Conservation (phyloP, 2,888 invertebrate species). For the Perizoma flavofasciatum region DNA sequence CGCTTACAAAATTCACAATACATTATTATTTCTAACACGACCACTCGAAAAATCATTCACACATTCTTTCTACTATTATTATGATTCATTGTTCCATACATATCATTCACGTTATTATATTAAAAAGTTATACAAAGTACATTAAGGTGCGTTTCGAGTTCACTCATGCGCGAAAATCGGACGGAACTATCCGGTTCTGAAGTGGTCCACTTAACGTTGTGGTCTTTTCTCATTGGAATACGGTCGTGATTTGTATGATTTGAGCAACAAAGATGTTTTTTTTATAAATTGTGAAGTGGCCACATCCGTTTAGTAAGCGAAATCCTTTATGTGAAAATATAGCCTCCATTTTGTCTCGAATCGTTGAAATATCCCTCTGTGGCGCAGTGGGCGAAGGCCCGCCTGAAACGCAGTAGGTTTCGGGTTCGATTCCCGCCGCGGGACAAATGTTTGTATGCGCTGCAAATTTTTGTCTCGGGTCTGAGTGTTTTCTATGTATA, state of each 20-base stretch:
- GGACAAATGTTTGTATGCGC: too few species aligned
- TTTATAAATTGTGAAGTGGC: constrained; percentile 50
- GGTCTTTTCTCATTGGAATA: constrained; percentile 28
- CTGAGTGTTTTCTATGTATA: too few species aligned
- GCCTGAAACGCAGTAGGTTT: too few species aligned
- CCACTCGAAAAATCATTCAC: constrained; percentile 42
- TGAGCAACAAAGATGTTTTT: constrained; percentile 38
- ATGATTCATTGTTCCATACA: constrained; percentile 39
- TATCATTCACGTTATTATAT: constrained; percentile 58
- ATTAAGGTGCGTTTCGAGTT: constrained; percentile 62
- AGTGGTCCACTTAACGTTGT: constrained; percentile 55
- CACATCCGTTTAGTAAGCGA: constrained; percentile 59
- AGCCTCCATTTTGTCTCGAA: constrained; percentile 17
- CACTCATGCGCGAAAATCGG: constrained; percentile 75
- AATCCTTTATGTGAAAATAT: constrained; percentile 35
- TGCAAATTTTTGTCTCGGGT: too few species aligned
- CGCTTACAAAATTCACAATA: constrained; percentile 33
- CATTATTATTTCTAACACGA: constrained; percentile 39
- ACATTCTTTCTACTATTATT: constrained; percentile 37
- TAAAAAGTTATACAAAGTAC: constrained; percentile 76
- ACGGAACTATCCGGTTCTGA: constrained; percentile 77
- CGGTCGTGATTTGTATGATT: constrained; percentile 28
- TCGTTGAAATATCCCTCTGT: background rate
- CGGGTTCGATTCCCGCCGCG: too few species aligned
- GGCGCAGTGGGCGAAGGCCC: too few species aligned